Base-by-base conservation (phyloP, 64 coral and sea anemone species). In the Astreopora myriophthalma region DNA sequence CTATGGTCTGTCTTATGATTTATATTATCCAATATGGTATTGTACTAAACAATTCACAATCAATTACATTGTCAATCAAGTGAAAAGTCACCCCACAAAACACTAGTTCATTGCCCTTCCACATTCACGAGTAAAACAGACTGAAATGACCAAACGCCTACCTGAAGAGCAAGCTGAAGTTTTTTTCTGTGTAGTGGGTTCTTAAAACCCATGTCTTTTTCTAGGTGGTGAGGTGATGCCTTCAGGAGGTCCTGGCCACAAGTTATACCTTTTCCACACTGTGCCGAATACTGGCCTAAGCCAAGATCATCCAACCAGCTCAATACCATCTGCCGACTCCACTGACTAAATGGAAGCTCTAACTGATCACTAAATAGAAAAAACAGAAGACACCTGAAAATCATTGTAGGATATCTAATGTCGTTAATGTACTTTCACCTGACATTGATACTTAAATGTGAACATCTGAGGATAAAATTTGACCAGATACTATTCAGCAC, bases 231-330 rank as follows among this genome's bases (percentile, higher is more conserved):
- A 6, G 92, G 73, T 58, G 93, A 89, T 26, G 93, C 93, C 5
- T 69, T 98, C 19, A 98, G 58, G 3, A 98, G 80, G 32, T 98
- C 96, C 48, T 98, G 90, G 6, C 96, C 96, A 90, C 89, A 93
- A 12, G 70, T 87, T 34, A 98, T 77, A 19, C 71, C 37, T 11
- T 49, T 85, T 23, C 81, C 71, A 77, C 96, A 98, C 9, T 60
- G 61, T 28, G 79, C 86, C 10, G 94, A 40, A 19, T 98, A 98
- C 10, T 85, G 85, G 6, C 93, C 96, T 14, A 98, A 44, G 36
- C 96, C 93, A 63, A 95, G 93, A n/a, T 98, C 97, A 85, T 95
- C 97, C 8, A 99, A 73, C 97, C 97, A 99, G 28, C 93, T 99
- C 49, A 96, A 23, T 24, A 99, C 85, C 97, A 99, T 99, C 52